Base-by-base conservation (phyloP, 2,797 vertebrate genomes). In the Pipistrellus kuhlii region DNA sequence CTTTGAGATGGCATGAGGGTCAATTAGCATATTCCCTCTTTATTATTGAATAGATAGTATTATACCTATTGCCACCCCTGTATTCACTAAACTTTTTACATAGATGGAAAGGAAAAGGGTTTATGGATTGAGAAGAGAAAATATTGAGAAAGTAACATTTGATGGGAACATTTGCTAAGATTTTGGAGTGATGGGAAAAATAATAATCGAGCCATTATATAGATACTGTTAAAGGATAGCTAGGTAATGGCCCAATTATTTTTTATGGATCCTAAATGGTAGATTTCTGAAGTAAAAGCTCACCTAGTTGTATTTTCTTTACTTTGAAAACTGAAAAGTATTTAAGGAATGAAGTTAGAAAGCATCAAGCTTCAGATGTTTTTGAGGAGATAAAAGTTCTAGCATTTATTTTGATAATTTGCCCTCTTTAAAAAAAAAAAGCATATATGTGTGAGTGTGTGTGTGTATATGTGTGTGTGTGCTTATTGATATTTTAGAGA, bases 271-370 rank as follows among this genome's bases (percentile, higher is more conserved):
- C 53, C 17, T n/a, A 15, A 90, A 55, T 48, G 59, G n/a, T 62
- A 53, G 51, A 69, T 83, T 27, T 69, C 21, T 66, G 53, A 94
- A 88, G n/a, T 87, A 25, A 86, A 92, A 93, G 32, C 38, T 68
- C 66, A 85, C 7, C 78, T 10, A 11, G n/a, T n/a, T 76, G 21
- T 41, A 81, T 82, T 71, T 87, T 86, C 20, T 55, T 84, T 90
- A 32, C 1, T 46, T 6, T 59, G 18, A 77, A 72, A 81, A 77
- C 32, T 76, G 41, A 8, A 23, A 32, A 73, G 57, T 81, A 25
- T 76, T 80, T 94, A 55, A 84, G 68, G 25, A 23, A 38, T 57
- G 38, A 51, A 68, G 41, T 88, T 44, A 83, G 81, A 91, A 84
- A 80, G 18, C 12, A 35, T 78, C 59, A 83, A 21, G 8, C 85